phyloP scores from a whole-genome alignment of 2,113 vertebrate genomes.

The Toxotes chatareus region DNA sequence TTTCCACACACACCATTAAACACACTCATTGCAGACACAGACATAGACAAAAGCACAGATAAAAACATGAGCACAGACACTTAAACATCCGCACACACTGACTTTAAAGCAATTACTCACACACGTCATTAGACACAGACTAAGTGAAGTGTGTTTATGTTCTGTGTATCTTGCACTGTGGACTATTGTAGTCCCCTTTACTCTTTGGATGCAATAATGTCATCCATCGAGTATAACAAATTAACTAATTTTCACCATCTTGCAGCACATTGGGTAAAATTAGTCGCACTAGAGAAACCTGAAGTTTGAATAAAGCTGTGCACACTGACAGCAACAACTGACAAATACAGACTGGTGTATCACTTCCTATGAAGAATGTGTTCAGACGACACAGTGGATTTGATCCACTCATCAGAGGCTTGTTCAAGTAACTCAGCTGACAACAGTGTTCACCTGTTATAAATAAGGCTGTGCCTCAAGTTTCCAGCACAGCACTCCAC shows the following conservation, averaged over 20 bases:
- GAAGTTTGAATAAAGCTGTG: background rate
- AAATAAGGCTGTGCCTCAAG: no score
- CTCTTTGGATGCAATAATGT: constrained; percentile 46
- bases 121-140: constrained; percentile 81
- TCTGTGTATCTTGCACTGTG: constrained; percentile 67
- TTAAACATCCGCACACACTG: constrained; percentile 71
- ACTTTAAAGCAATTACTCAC: constrained; percentile 80
- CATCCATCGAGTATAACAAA: constrained; percentile 35
- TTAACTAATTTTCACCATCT: constrained; percentile 22
- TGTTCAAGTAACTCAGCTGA: no score
- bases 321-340: background rate
- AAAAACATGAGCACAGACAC: constrained; percentile 79
- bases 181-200: constrained; percentile 39
- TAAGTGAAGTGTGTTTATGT: constrained; percentile 78
- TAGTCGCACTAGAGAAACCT: background rate
- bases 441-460: no score
- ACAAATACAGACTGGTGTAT: no score
- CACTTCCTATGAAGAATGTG: no score
- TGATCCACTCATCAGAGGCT: no score
- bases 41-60: constrained; percentile 74
- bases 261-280: constrained; percentile 10
- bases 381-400: no score
- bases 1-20: constrained; percentile 84
- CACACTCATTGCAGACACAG: constrained; percentile 76
- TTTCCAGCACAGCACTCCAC: no score